A percentile compares a stretch with the other conserved stretches of the same genome.
phyloP scores from a whole-genome alignment of 2,797 vertebrate genomes.

The Aratinga solstitialis region DNA sequence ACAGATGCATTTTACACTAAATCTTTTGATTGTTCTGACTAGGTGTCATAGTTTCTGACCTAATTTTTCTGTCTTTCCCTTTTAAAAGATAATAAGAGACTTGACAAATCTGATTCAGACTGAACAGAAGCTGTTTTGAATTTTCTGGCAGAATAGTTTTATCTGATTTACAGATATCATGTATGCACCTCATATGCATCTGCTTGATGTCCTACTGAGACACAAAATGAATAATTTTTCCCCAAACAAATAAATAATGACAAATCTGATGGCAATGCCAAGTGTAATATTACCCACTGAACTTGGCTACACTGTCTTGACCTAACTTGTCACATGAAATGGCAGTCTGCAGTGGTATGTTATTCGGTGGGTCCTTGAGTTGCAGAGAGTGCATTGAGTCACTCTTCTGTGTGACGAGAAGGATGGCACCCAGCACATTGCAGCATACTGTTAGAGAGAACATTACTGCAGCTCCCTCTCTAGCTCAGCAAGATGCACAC shows the following conservation, averaged over 20 bases:
- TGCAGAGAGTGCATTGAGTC: not conserved
- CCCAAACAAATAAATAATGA: not conserved
- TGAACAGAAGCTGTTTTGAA: not conserved
- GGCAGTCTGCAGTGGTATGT: not conserved
- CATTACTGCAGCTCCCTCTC: not conserved
- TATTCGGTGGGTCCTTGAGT: not conserved
- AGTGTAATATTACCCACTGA: not conserved
- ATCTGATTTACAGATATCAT: not conserved
- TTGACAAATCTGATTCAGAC: not conserved
- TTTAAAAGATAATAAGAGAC: not conserved
- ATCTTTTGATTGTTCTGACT: conserved; percentile 12
- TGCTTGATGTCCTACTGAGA: not conserved
- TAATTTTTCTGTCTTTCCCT: not conserved
- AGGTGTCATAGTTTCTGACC: not conserved
- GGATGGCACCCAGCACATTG: not conserved
- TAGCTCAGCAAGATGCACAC: not conserved
- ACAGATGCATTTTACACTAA: not conserved
- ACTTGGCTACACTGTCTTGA: not conserved
- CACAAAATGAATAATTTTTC: not conserved
- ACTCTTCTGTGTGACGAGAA: not conserved
- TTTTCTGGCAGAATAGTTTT: not conserved
- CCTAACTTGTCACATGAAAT: not conserved
- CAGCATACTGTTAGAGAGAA: accelerated
- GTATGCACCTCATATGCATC: not conserved
- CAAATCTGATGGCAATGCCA: not conserved